A percentile compares a stretch with the other conserved stretches of the same genome.
These are phyloP conservation scores for Dermatemys mawii DNA, from an alignment of 2,113 vertebrate genomes.

Conservation along the genomic window DNA sequence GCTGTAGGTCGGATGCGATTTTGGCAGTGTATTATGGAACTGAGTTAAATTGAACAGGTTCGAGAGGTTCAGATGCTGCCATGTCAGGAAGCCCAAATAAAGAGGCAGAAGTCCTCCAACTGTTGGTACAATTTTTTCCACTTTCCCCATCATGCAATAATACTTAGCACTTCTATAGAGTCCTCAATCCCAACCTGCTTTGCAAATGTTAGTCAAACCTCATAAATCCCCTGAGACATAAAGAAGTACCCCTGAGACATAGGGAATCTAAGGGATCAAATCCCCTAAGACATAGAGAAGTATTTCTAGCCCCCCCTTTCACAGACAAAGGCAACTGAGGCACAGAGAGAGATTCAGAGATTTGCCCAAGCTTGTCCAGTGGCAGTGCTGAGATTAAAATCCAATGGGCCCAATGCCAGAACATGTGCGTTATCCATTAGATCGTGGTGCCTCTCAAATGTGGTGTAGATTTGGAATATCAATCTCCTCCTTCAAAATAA, in stretches of 20 bases:
- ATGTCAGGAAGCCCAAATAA: not conserved
- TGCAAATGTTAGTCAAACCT: slow-evolving; percentile 52
- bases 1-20: not conserved
- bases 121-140: not conserved
- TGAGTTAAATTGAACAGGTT: not conserved
- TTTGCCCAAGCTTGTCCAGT: not conserved
- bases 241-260: not conserved
- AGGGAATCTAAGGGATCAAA: not conserved
- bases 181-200: slow-evolving; percentile 30
- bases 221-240: slow-evolving; percentile 13
- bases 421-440: not conserved
- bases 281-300: not conserved
- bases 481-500: not conserved
- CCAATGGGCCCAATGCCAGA: not conserved
- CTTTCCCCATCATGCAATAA: slow-evolving; percentile 40
- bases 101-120: not conserved
- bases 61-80: not conserved
- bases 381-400: not conserved
- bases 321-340: not conserved
- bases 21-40: not conserved
- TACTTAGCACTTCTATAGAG: slow-evolving; percentile 1
- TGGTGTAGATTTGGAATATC: not conserved
- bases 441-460: not conserved
- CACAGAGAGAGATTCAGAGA: not conserved
- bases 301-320: not conserved